A percentile compares a stretch with the other conserved stretches of the same genome.
Conservation (phyloP, 2,888 invertebrate genomes). For the Crossocerus cetratus region DNA sequence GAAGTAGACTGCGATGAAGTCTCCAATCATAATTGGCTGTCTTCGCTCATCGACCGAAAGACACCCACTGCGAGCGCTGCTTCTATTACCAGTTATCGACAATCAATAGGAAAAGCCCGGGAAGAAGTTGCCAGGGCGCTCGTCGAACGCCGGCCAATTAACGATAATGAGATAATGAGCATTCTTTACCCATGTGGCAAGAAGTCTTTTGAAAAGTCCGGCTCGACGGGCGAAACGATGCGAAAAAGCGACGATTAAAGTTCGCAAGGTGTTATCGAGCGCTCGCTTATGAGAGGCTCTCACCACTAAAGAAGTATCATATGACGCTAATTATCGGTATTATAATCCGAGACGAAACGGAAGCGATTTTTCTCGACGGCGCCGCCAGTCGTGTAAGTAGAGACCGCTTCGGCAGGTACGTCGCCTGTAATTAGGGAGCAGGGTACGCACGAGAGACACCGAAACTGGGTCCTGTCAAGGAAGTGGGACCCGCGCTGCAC, state of each 20-base stretch:
- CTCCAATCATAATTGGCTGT: conserved; percentile 17
- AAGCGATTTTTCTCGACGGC: conserved; percentile 7
- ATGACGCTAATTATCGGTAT: conserved; percentile 10
- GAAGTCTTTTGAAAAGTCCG: too few relatives aligned
- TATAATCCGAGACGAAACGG: conserved; percentile 17
- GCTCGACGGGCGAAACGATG: too few relatives aligned
- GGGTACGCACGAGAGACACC: conserved; percentile 38
- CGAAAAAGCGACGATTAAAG: too few relatives aligned
- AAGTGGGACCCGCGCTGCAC: conserved; percentile 51
- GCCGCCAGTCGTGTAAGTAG: conserved; percentile 37
- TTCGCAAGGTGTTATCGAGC: not conserved
- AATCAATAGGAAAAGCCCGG: not conserved
- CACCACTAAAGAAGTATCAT: conserved; percentile 8
- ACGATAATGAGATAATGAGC: too few relatives aligned
- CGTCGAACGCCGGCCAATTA: too few relatives aligned
- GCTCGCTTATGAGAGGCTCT: not conserved
- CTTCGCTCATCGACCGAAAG: conserved; percentile 20
- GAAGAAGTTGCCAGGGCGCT: not conserved
- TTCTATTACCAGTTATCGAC: not conserved
- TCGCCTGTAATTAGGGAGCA: conserved; percentile 44
- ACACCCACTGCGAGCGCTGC: not conserved
- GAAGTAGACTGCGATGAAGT: too few relatives aligned
- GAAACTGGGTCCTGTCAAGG: conserved; percentile 58
- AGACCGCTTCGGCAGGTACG: conserved; percentile 15
- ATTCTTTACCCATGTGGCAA: too few relatives aligned